phyloP scores from a whole-genome alignment of 2,113 vertebrate genomes.

The Glaucomys volans region DNA sequence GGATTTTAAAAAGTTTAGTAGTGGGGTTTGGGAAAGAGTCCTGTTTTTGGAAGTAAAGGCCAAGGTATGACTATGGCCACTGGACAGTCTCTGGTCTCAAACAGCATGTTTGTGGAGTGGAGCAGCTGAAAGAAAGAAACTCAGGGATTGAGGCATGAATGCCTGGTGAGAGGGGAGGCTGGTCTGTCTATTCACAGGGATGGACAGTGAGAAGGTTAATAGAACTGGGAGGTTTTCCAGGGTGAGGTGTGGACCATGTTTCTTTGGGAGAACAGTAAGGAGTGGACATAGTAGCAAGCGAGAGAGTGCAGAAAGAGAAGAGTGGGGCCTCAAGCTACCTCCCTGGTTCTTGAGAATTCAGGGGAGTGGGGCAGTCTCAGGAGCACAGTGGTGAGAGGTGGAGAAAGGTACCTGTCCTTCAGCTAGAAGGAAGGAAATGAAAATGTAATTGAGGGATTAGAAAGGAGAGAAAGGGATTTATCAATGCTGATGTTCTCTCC shows the following conservation, averaged over 20 bases:
- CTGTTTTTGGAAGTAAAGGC: background rate
- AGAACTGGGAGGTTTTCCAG: background rate
- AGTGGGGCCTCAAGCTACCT: background rate
- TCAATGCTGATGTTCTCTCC: background rate
- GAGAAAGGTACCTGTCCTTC: background rate
- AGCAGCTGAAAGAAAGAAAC: background rate
- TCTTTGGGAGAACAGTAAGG: background rate
- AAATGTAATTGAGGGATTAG: background rate
- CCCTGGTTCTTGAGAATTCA: background rate
- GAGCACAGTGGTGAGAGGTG: background rate
- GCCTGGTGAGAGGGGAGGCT: background rate
- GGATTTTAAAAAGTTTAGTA: background rate
- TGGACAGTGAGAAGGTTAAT: background rate
- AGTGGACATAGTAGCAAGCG: background rate
- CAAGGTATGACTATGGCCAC: background rate
- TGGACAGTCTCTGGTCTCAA: background rate
- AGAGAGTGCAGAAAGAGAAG: background rate
- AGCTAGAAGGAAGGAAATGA: slow-evolving; percentile 4
- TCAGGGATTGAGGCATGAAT: background rate
- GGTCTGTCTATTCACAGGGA: background rate
- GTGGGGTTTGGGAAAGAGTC: background rate
- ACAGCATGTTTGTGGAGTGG: background rate
- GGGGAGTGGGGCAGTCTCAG: background rate
- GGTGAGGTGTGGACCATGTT: background rate
- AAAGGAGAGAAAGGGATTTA: background rate